Evolutionary conservation across 2,888 invertebrate species (phyloP).

Genomic region (Acanthosoma haemorrhoidale): DNA sequence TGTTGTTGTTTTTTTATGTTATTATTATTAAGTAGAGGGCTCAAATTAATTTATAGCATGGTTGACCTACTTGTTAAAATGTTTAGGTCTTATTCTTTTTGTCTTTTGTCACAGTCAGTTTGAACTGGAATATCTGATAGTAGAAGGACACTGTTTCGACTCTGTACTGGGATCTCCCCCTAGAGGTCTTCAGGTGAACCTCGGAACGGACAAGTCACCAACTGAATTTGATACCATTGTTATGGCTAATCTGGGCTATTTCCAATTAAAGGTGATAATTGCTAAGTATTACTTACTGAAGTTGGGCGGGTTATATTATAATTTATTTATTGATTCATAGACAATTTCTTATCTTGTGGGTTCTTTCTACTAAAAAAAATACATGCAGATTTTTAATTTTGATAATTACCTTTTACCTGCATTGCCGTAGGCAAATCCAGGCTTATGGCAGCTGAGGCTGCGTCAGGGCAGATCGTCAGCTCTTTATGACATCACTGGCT

Average conservation of each 20-base stretch:
- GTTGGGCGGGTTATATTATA: no score
- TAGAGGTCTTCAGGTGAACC: constrained; percentile 90
- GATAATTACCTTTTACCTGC: neutral
- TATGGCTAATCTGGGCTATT: constrained; percentile 99
- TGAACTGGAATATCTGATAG: constrained; percentile 86
- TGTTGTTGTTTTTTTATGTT: no score
- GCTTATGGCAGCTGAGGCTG: constrained; percentile 84
- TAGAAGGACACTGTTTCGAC: constrained; percentile 95
- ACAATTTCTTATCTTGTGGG: no score
- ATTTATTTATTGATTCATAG: no score
- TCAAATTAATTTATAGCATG: no score
- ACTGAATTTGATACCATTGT: constrained; percentile 92
- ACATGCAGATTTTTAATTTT: no score
- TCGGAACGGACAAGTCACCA: constrained; percentile 76
- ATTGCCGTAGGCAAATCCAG: constrained; percentile 73
- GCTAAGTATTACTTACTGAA: no score
- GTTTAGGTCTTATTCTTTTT: neutral
- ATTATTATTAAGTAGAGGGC: no score
- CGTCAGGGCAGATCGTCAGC: constrained; percentile 91
- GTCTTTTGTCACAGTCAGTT: constrained; percentile 67
- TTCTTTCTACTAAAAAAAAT: no score
- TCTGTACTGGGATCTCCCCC: constrained; percentile 85
- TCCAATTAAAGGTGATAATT: constrained; percentile 74
- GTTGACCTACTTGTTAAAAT: no score
- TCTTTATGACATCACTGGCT: constrained; percentile 77